phyloP scores from a whole-genome alignment of 2,797 vertebrate genomes.

The Chaunax sp. region DNA sequence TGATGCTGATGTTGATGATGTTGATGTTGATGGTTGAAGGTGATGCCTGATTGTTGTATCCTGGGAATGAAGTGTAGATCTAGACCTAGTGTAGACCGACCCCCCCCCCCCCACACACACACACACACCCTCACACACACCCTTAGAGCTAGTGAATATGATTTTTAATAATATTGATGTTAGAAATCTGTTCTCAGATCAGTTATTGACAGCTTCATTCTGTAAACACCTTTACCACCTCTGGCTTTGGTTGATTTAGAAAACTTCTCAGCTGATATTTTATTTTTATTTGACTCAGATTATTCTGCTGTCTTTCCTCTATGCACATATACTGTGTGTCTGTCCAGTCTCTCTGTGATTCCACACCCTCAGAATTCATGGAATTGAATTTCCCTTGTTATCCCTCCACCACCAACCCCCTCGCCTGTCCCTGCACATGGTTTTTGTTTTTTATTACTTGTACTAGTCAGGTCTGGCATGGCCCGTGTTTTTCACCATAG shows the following conservation, averaged over 20 bases:
- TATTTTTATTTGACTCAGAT: slow-evolving; percentile 1
- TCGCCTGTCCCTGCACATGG: slow-evolving; percentile 58
- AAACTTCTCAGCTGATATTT: slow-evolving; percentile 12
- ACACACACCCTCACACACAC: no score
- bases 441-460: slow-evolving; percentile 70
- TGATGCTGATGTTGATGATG: no score
- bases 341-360: slow-evolving; percentile 65
- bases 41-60: no score
- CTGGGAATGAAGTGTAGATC: no score
- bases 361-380: slow-evolving; percentile 80
- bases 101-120: no score
- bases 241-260: no score
- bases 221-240: no score
- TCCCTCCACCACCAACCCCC: slow-evolving; percentile 29
- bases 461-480: slow-evolving; percentile 85
- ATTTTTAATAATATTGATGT: no score
- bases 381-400: slow-evolving; percentile 80
- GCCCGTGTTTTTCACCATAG: slow-evolving; percentile 90
- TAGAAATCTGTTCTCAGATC: neutral
- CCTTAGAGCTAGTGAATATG: no score
- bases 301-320: slow-evolving; percentile 13
- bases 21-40: no score
- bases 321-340: slow-evolving; percentile 40
- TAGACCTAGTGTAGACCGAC: no score
- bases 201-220: neutral